Conservation (phyloP, 2,113 vertebrate species). For the Oryzias javanicus region DNA sequence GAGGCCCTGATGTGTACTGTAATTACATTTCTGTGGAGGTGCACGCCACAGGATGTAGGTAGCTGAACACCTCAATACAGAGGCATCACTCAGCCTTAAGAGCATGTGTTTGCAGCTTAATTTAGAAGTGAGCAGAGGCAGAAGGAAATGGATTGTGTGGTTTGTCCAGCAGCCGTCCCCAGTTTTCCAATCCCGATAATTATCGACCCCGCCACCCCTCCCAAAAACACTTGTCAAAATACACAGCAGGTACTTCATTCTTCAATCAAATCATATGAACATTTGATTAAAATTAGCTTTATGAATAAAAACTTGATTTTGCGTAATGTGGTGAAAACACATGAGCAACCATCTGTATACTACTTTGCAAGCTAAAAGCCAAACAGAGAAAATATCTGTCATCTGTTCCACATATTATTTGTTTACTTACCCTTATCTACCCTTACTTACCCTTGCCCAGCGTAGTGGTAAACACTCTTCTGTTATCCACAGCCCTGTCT, state of each 20-base stretch:
- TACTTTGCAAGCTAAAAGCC: not conserved
- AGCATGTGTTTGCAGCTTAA: conserved; percentile 25
- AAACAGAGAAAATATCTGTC: conserved; percentile 8
- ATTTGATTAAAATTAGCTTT: not conserved
- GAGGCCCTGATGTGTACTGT: conserved; percentile 30
- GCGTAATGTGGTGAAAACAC: conserved; percentile 14
- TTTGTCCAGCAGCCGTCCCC: conserved; percentile 28
- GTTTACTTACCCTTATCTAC: conserved; percentile 37
- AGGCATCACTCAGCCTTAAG: conserved; percentile 31
- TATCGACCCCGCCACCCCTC: conserved; percentile 19
- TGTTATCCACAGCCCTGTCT: conserved; percentile 37
- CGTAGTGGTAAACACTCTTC: conserved; percentile 44
- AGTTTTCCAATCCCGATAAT: conserved; percentile 16
- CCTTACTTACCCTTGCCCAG: conserved; percentile 22
- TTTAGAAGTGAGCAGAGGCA: conserved; percentile 17
- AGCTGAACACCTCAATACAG: conserved; percentile 15
- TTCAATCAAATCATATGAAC: conserved; percentile 14
- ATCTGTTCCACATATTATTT: conserved; percentile 31
- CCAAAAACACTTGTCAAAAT: conserved; percentile 7
- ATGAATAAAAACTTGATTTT: conserved; percentile 21
- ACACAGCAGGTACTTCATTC: conserved; percentile 6
- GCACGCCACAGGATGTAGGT: conserved; percentile 29
- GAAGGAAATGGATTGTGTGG: conserved; percentile 17
- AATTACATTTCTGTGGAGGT: conserved; percentile 48
- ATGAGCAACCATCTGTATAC: not conserved